Conservation (phyloP, 2,797 vertebrate genomes). For the Danio kyathit region DNA sequence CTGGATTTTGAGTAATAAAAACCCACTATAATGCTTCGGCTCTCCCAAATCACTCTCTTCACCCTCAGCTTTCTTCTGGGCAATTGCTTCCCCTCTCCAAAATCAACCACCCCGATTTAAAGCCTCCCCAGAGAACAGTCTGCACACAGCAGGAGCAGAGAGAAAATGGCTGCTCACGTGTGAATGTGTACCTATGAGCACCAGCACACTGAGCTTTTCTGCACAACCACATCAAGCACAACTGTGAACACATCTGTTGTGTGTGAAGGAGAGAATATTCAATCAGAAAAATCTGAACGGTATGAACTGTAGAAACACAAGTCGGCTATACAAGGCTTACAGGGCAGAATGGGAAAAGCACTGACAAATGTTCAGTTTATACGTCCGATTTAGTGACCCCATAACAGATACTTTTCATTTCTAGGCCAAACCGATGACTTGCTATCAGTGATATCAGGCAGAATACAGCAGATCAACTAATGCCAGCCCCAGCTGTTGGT, state of each 20-base stretch:
- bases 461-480: conserved; percentile 53
- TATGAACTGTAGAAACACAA: neutral
- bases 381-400: neutral
- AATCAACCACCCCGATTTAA: conserved; percentile 44
- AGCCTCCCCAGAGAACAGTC: conserved; percentile 22
- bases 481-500: conserved; percentile 46
- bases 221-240: conserved; percentile 38
- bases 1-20: conserved; percentile 34
- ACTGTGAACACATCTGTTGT: conserved; percentile 29
- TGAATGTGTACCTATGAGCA: conserved; percentile 55
- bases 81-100: neutral
- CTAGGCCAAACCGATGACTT: conserved; percentile 55
- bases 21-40: conserved; percentile 6
- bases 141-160: conserved; percentile 30
- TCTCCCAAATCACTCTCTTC: conserved; percentile 9
- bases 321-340: neutral
- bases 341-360: neutral
- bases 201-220: conserved; percentile 62
- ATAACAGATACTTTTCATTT: conserved; percentile 40
- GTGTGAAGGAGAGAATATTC: neutral
- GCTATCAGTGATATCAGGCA: conserved; percentile 39
- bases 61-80: neutral
- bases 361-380: neutral
- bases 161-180: conserved; percentile 58
- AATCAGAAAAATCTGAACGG: neutral